Evolutionary conservation across 2,113 vertebrate genomes (phyloP), one percentile per base, ranked within the genome.

Genomic region (Canis aureus): DNA sequence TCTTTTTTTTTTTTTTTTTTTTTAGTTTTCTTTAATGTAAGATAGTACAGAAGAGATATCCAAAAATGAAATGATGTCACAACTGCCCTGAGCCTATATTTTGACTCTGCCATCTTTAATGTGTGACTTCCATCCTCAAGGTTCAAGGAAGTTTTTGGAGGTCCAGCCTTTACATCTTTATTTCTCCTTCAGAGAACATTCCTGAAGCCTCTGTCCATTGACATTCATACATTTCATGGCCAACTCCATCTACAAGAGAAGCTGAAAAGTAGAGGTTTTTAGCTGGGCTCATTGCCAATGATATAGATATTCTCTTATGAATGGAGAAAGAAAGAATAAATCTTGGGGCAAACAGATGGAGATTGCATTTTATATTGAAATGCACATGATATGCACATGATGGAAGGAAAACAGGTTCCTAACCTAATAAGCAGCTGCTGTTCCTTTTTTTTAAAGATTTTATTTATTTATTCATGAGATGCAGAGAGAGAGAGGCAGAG

Each of bases 1-100:
- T 43, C 5, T 43, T 7, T 43, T 43, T 7, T 7, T 43, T 43
- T 43, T 43, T 7, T 7, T 43, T 43, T 43, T 43, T 43, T 95
- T 93, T 89, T 84, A 55, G n/a, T 57, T 95, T 93, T 87, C 57
- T 80, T 89, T 74, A 27, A 80, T 25, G 2, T 85, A 64, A 93
- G 91, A 93, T 55, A 69, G n/a, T 59, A 6, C 38, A n/a, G 51
- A 95, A 74, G 35, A 74, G 23, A 66, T 64, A 35, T 23, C 12
- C n/a, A 43, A 19, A 15, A 13, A 16, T 91, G 32, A 53, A 93
- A 80, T 93, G 59, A 43, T 66, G 29, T 85, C 7, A 87, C 43
- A 82, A 78, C 29, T 71, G 2, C 19, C 29, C 51, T 8, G 8
- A 22, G 23, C 11, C 11, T 78, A 3, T 43, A 10, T 4, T 71